Conservation (phyloP, 2,888 invertebrate species). For the Fragum sueziense region DNA sequence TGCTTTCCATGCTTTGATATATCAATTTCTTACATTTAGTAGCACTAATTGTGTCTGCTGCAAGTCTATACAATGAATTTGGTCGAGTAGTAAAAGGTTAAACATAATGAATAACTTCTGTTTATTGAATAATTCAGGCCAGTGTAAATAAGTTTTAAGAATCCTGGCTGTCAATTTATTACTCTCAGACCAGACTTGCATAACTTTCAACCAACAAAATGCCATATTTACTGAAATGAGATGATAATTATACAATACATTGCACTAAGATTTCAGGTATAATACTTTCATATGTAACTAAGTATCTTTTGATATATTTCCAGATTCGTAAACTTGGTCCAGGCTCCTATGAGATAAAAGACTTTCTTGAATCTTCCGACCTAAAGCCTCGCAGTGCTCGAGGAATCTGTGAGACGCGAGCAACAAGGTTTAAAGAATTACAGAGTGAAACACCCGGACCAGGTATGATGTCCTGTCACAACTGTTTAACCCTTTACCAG, state of each 20-base stretch:
- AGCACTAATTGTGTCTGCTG: neutral
- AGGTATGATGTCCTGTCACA: constrained; percentile 24
- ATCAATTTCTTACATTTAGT: neutral
- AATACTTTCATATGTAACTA: too few species aligned
- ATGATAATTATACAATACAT: too few species aligned
- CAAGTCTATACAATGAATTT: neutral
- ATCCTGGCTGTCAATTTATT: too few species aligned
- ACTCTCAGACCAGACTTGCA: too few species aligned
- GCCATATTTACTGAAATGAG: too few species aligned
- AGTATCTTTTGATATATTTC: too few species aligned
- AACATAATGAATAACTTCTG: too few species aligned
- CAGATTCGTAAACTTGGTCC: constrained; percentile 80
- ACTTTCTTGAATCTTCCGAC: constrained; percentile 74
- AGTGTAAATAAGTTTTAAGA: too few species aligned
- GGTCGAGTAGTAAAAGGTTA: neutral
- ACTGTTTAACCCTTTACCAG: neutral
- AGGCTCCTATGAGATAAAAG: constrained; percentile 80
- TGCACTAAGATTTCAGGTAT: too few species aligned
- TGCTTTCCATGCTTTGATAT: neutral
- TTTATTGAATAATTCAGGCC: too few species aligned
- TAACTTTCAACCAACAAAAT: too few species aligned
- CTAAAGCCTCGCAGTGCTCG: constrained; percentile 76
- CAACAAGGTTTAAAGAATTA: constrained; percentile 73
- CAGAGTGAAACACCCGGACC: constrained; percentile 58
- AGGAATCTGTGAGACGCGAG: constrained; percentile 78